Base-by-base conservation (phyloP, 2,888 invertebrate genomes). In the Dusona sp. region DNA sequence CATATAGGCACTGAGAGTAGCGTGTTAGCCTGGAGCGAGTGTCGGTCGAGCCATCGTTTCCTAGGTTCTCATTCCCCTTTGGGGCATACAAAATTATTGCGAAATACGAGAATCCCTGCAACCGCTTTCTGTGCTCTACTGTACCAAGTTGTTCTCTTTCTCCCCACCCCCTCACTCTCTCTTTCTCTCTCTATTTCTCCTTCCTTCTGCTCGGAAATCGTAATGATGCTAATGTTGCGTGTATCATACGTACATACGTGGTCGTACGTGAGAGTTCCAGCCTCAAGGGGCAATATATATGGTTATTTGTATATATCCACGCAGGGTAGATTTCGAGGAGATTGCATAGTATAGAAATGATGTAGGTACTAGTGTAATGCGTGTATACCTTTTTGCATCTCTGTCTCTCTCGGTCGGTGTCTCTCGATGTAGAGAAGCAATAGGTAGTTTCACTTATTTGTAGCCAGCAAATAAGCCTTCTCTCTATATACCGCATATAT, bases 41-140 rank as follows among this genome's bases (percentile, higher is more conserved):
- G 77, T 81, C 73, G 80, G 81, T 78, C 57, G 81, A 77, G 75
- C 73, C 73, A 68, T 83, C 81, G 72, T n/a, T 64, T 45, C 70
- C 54, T 64, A 36, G 57, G 72, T 74, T 73, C 45, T 86, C 81
- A 29, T 45, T 81, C 75, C 75, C 75, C 83, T 79, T 45, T 68
- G 77, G 79, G 83, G 79, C 72, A 83, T 75, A 70, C 77, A 48
- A 83, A 86, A 86, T 86, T 86, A 86, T 86, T 79, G 83, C 83
- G 83, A 86, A 83, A 83, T 25, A 84, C 75, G 70, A 64, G 79
- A 84, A 82, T 79, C 74, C 83, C 79, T 16, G 85, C 16, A 29
- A 54, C 42, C 42, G 3, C 42, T 6, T 19, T 36, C 36, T 25
- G 64, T 51, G 38, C 7, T 7, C 6, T 38, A 38, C 38, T 38